Percentiles rank a stretch among this genome's conserved stretches.
phyloP scores from a whole-genome alignment of 1,140 invertebrate genomes.

The Pogonomyrmex barbatus region DNA sequence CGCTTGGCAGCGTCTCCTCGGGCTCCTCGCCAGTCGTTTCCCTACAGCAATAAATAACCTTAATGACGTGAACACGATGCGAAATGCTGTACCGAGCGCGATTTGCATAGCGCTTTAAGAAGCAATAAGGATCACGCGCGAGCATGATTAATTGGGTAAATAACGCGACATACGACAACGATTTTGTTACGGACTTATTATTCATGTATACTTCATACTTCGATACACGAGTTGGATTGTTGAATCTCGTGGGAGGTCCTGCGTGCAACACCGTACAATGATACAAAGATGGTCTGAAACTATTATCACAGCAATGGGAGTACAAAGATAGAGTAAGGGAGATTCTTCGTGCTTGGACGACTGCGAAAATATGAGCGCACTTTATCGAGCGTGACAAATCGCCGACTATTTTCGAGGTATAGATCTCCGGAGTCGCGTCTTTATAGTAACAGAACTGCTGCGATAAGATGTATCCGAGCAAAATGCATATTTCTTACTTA shows the following conservation, averaged over 20 bases:
- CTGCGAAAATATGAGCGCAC: conserved; percentile 58
- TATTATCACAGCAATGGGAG: conserved; percentile 33
- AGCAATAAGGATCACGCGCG: background rate
- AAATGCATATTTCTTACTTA: conserved; percentile 40
- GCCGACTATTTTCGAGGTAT: conserved; percentile 57
- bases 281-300: conserved; percentile 34
- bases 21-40: conserved; percentile 88
- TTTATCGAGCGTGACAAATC: conserved; percentile 76
- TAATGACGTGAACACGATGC: conserved; percentile 17
- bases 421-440: conserved; percentile 22
- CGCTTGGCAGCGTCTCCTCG: conserved; percentile 85
- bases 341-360: conserved; percentile 72
- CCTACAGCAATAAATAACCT: conserved; percentile 80
- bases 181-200: conserved; percentile 39
- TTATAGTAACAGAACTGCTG: conserved; percentile 33
- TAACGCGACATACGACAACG: background rate
- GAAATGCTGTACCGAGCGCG: background rate
- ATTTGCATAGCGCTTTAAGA: conserved; percentile 19
- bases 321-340: conserved; percentile 56
- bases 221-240: conserved; percentile 21
- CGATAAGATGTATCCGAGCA: conserved; percentile 23
- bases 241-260: conserved; percentile 1
- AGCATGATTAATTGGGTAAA: conserved; percentile 18
- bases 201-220: conserved; percentile 24
- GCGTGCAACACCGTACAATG: conserved; percentile 1